Percentiles rank a stretch among this genome's conserved stretches.
These are phyloP conservation scores for Lymantria monacha DNA, from an alignment of 2,888 invertebrate species.

Conservation along the genomic window DNA sequence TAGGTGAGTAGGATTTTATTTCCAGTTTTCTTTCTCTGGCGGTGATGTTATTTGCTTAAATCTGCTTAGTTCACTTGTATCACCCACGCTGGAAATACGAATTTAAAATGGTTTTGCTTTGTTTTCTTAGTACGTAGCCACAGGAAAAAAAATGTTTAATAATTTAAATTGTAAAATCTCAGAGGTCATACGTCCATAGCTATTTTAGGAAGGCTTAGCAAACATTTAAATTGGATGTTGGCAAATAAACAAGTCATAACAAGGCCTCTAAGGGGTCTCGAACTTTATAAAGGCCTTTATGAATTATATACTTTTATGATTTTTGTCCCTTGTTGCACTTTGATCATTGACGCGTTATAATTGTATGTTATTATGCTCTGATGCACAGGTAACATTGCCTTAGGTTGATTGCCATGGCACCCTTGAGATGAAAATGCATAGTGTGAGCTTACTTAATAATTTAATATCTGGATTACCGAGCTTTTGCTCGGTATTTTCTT, in stretches of 20 bases:
- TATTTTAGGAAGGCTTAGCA: constrained; percentile 43
- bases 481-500: too few relatives aligned
- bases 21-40: too few relatives aligned
- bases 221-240: constrained; percentile 66
- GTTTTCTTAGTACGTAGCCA: too few relatives aligned
- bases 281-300: constrained; percentile 52
- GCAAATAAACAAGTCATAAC: constrained; percentile 69
- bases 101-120: too few relatives aligned
- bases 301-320: constrained; percentile 48
- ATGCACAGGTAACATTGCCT: not conserved
- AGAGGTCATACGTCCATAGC: constrained; percentile 24
- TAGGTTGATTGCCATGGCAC: not conserved
- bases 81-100: too few relatives aligned
- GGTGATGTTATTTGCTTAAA: too few relatives aligned
- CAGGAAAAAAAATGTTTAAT: constrained; percentile 14
- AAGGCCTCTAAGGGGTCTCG: constrained; percentile 54
- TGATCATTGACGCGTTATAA: constrained; percentile 25
- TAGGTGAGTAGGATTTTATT: too few relatives aligned
- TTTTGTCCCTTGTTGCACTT: constrained; percentile 40
- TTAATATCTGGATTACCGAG: too few relatives aligned
- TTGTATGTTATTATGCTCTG: constrained; percentile 9
- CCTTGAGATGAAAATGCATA: too few relatives aligned
- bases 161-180: constrained; percentile 25
- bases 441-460: too few relatives aligned
- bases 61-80: too few relatives aligned